These are phyloP conservation scores for Diachasma alloeum DNA, from an alignment of 1,140 invertebrate genomes.

Conservation along the genomic window DNA sequence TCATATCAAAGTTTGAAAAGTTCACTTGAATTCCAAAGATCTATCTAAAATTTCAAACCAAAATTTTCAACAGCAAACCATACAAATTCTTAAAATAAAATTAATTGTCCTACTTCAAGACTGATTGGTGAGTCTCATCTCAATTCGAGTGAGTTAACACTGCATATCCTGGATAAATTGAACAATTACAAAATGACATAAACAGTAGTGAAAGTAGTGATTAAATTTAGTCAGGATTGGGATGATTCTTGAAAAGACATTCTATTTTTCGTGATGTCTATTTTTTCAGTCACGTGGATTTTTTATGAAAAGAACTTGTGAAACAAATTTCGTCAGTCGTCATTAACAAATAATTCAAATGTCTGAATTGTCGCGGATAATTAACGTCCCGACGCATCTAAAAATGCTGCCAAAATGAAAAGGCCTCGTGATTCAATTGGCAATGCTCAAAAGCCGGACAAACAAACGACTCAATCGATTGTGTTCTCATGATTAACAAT, in stretches of 20 bases:
- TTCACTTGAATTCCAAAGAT: no score
- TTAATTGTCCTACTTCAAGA: constrained; percentile 22
- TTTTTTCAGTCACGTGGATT: constrained; percentile 58
- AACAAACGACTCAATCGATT: constrained; percentile 27
- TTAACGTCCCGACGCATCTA: no score
- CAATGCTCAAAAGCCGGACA: constrained; percentile 30
- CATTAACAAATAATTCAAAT: no score
- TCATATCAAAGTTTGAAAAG: no score
- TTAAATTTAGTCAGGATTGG: constrained; percentile 21
- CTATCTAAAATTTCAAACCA: not conserved
- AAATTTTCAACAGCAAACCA: not conserved
- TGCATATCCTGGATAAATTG: not conserved
- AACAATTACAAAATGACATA: not conserved
- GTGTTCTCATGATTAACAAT: constrained; percentile 16
- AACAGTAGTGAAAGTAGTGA: not conserved
- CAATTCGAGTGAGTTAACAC: not conserved
- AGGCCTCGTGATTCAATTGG: constrained; percentile 10
- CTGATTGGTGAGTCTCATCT: constrained; percentile 26
- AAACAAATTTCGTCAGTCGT: not conserved
- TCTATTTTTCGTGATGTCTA: constrained; percentile 60
- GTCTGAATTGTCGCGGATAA: no score
- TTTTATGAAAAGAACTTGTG: constrained; percentile 45
- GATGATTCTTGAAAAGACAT: constrained; percentile 49
- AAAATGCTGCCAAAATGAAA: not conserved
- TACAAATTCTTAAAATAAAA: not conserved